phyloP scores from a whole-genome alignment of 2,113 vertebrate species.

The Aptenodytes forsteri region DNA sequence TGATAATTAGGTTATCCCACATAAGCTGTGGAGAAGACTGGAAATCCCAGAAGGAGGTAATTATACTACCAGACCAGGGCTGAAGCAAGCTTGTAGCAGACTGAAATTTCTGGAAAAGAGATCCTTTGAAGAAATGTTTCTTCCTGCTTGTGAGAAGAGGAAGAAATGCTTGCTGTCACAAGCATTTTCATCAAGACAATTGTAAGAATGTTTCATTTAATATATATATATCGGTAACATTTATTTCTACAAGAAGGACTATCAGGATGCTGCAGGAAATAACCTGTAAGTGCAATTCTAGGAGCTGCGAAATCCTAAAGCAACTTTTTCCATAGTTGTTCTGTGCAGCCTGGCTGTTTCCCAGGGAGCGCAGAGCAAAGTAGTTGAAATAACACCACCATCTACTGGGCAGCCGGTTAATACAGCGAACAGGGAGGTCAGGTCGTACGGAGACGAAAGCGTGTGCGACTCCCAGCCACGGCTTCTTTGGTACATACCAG shows the following conservation, averaged over 20 bases:
- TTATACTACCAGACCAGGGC: neutral
- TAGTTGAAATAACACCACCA: slow-evolving; percentile 79
- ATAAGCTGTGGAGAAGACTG: neutral
- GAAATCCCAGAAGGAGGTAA: neutral
- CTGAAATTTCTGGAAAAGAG: neutral
- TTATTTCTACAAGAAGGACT: neutral
- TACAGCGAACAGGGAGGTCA: neutral
- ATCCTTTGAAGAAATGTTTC: neutral
- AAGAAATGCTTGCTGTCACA: neutral
- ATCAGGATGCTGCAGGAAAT: neutral
- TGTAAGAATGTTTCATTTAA: neutral
- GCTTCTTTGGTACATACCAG: neutral
- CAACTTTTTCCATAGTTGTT: neutral
- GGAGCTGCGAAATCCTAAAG: neutral
- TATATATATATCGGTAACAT: neutral
- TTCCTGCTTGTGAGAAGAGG: neutral
- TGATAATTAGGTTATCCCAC: neutral
- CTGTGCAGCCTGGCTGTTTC: neutral
- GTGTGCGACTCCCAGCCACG: neutral
- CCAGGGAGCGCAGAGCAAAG: neutral
- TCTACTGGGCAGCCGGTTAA: slow-evolving; percentile 69
- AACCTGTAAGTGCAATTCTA: neutral
- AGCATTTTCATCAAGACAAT: neutral
- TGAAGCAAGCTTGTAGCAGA: neutral
- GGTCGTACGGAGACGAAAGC: rapidly evolving